Evolutionary conservation across 1,140 invertebrate genomes (phyloP), one percentile per base, ranked within the genome.

Genomic region (Cyphomyrmex costatus): DNA sequence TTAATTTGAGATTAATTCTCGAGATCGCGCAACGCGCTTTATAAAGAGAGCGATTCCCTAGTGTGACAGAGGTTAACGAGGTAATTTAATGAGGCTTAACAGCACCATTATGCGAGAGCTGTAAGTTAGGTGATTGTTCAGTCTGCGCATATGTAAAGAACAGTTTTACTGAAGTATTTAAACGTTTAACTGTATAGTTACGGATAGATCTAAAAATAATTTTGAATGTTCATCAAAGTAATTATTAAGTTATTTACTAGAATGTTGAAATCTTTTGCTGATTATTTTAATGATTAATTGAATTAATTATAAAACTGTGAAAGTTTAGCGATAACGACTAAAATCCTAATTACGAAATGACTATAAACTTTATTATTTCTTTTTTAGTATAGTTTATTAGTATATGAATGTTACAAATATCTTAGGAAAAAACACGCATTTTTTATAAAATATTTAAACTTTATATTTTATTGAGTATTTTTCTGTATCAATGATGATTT

Each of bases 41-140:
- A 65, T 78, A 66, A 65, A 56, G 73, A 61, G 73, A 70, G 19
- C 53, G n/a, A 71, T 82, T 82, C 82, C 56, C 4, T 7, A 30
- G 46, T 27, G 46, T 27, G 65, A 60, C 51, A 42, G 10, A 53
- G 61, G 82, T 85, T 88, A 73, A 86, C 66, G 49, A 73, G 60
- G 7, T 86, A 79, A 88, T 88, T 86, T 78, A 79, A 86, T 56
- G 36, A 71, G 49, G 1, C 42, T 21, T 84, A 66, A 30, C 61
- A 16, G 46, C 51, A 16, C 14, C 14, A 36, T 85, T 46, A 36
- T 7, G 66, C 42, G 70, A 58, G 24, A 78, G 19, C 24, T 16
- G 46, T 12, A 51, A 77, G 63, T 53, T 70, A 53, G 24, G 19
- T 10, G 49, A 51, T 49, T 36, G 7, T 58, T 33, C 14, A 51